Evolutionary conservation across 2,113 vertebrate genomes (phyloP), one percentile per base, ranked within the genome.

Genomic region (Podiceps cristatus): DNA sequence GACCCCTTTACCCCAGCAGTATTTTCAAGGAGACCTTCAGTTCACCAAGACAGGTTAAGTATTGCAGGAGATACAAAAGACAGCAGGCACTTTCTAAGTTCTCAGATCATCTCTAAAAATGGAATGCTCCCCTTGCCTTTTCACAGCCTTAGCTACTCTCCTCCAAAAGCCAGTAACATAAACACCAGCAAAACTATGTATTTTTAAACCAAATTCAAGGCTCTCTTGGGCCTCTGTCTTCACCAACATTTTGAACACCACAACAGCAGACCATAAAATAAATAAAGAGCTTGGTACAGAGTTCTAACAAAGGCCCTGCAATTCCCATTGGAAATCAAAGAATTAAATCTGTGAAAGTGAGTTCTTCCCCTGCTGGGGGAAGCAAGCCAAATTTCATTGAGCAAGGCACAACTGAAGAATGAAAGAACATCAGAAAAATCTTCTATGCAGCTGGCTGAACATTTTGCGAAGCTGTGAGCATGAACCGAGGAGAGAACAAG

Each of bases 241-340:
- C 74, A 83, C 66, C 87, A 93, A 74, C 68, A 94, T 89, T 91
- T 90, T 88, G 67, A 90, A 93, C 74, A 91, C 90, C 88, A 73
- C 91, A 92, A 94, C 91, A 95, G 79, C 80, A 92, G 71, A 82
- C 59, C 73, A 94, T 94, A 95, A 93, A 94, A 84, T 76, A 95
- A 97, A 94, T 55, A 82, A 92, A 95, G 4, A 40, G 18, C 72
- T 95, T 92, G 56, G 58, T 75, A 82, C 93, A 95, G 58, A 92
- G 56, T 37, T 92, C 33, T 44, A 97, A 97, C 94, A 93, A 88
- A 93, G 62, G 52, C 72, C 60, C 33, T 78, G 69, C 52, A 79
- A 86, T 87, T 95, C 85, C 73, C 90, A 59, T 2, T 90, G 62
- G 79, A 97, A 96, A 91, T n/a, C 13, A 87, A 86, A 84, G 45